Percentiles rank a stretch among this genome's conserved stretches.
These are phyloP conservation scores for Protophormia terraenovae DNA, from an alignment of 2,888 invertebrate genomes.

Conservation along the genomic window DNA sequence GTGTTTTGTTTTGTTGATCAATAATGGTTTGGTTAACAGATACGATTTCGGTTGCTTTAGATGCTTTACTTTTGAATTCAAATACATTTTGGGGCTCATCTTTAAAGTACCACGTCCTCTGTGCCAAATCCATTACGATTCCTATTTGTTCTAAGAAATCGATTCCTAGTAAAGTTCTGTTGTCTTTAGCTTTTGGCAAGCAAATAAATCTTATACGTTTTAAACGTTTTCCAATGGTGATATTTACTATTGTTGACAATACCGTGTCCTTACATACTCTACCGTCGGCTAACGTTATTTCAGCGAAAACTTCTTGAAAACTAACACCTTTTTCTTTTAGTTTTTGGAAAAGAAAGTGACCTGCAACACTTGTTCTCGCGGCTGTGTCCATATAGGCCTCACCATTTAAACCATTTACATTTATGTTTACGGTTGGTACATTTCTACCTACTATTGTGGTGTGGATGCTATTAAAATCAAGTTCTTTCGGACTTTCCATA, in stretches of 20 bases:
- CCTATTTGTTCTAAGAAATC: slow-evolving; percentile 40
- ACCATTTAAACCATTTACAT: slow-evolving; percentile 41
- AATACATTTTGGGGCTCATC: slow-evolving; percentile 53
- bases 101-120: slow-evolving; percentile 51
- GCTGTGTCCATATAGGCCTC: slow-evolving; percentile 60
- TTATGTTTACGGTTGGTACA: slow-evolving; percentile 41
- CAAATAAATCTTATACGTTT: slow-evolving; percentile 66
- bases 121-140: slow-evolving; percentile 47
- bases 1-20: not conserved
- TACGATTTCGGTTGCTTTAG: not conserved
- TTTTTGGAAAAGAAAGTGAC: slow-evolving; percentile 52
- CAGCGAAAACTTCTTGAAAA: slow-evolving; percentile 48
- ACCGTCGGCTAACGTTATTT: slow-evolving; percentile 63
- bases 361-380: slow-evolving; percentile 60
- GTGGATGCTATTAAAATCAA: slow-evolving; percentile 33
- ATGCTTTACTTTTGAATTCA: slow-evolving; percentile 16
- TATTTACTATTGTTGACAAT: slow-evolving; percentile 36
- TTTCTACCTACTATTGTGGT: slow-evolving; percentile 35
- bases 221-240: slow-evolving; percentile 45
- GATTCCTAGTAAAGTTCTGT: slow-evolving; percentile 39
- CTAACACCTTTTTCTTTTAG: slow-evolving; percentile 29
- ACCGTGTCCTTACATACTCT: slow-evolving; percentile 38
- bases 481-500: not conserved
- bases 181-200: slow-evolving; percentile 40
- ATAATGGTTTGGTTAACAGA: not conserved